Percentiles rank a stretch among this genome's conserved stretches.
Conservation (phyloP, 1,140 invertebrate genomes). For the Phenacoccus solenopsis region DNA sequence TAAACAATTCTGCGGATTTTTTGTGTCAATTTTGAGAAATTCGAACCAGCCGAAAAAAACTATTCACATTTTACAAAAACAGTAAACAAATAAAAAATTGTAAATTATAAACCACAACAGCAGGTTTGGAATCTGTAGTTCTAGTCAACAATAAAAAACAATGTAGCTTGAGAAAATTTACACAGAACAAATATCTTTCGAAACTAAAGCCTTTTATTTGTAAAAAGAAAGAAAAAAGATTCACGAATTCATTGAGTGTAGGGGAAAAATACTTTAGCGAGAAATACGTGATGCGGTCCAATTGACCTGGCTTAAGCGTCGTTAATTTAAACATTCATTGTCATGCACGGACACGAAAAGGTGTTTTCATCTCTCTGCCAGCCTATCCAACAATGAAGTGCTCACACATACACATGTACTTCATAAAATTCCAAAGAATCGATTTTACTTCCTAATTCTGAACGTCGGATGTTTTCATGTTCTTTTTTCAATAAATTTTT, state of each 20-base stretch:
- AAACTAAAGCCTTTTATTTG: background rate
- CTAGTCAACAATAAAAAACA: background rate
- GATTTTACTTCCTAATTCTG: background rate
- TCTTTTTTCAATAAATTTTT: background rate
- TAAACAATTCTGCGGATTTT: no score
- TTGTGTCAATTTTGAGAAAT: no score
- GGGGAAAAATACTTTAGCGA: background rate
- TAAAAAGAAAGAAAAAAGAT: background rate
- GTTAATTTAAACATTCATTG: conserved; percentile 7
- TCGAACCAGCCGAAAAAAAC: no score
- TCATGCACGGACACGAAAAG: conserved; percentile 7
- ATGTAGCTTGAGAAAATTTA: background rate
- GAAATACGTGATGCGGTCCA: background rate
- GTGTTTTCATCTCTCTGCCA: background rate
- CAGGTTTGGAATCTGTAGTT: background rate
- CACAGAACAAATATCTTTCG: background rate
- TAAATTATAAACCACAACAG: background rate
- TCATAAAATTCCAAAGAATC: background rate
- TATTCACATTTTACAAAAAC: no score
- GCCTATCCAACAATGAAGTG: background rate
- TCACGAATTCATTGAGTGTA: background rate
- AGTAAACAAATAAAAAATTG: background rate
- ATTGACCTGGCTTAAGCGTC: background rate
- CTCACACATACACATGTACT: background rate
- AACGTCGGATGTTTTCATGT: background rate